These are phyloP conservation scores for Synergus gifuensis DNA, from an alignment of 2,888 invertebrate genomes.

Conservation along the genomic window DNA sequence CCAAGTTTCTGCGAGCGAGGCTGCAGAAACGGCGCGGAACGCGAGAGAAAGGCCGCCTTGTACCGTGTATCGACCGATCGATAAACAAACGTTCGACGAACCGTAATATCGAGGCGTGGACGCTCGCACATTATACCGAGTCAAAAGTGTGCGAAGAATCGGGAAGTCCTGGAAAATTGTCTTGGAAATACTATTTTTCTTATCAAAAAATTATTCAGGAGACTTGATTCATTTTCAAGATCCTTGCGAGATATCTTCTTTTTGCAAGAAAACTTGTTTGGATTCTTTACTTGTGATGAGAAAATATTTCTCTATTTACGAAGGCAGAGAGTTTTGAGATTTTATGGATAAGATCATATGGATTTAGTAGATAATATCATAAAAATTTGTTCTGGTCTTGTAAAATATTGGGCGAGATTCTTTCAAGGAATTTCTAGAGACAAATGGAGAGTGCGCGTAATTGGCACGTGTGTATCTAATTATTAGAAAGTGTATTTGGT, in stretches of 20 bases:
- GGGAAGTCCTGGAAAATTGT: conserved; percentile 4
- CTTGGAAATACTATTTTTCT: neutral
- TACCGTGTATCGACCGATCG: conserved; percentile 56
- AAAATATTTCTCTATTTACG: no score
- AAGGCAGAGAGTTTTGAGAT: no score
- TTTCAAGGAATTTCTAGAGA: neutral
- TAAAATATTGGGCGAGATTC: neutral
- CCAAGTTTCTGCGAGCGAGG: conserved; percentile 57
- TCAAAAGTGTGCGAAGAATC: conserved; percentile 31
- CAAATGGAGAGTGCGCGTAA: neutral
- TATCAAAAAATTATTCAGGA: neutral
- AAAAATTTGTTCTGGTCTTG: neutral
- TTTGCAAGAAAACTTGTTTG: neutral
- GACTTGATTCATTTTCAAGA: neutral
- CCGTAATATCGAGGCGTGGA: conserved; percentile 59
- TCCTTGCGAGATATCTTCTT: neutral
- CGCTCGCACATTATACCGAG: conserved; percentile 35
- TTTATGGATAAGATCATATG: neutral
- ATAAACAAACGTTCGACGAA: conserved; percentile 59
- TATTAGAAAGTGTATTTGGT: neutral
- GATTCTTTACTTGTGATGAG: neutral
- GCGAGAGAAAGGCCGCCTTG: conserved; percentile 58
- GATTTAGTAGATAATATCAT: neutral
- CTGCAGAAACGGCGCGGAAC: conserved; percentile 50
- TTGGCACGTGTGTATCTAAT: neutral